Conservation (phyloP, 2,888 invertebrate genomes). For the Heliconius ethilla region DNA sequence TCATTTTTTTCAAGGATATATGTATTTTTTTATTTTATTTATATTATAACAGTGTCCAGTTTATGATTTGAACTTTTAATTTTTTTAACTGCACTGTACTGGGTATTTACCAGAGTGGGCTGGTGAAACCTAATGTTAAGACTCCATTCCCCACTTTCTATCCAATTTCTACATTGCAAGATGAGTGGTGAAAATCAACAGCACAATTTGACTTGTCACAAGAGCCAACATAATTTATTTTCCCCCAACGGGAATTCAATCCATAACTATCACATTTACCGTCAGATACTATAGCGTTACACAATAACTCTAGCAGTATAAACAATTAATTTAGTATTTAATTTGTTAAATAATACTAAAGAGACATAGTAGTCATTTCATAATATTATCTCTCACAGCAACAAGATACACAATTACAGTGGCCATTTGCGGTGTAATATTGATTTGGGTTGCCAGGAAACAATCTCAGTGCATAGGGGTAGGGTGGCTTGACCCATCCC, state of each 20-base stretch:
- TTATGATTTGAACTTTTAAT: not conserved
- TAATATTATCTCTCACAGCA: not conserved
- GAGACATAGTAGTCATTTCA: not conserved
- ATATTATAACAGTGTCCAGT: not conserved
- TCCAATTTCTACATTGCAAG: too few relatives aligned
- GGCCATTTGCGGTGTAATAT: not conserved
- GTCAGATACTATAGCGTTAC: not conserved
- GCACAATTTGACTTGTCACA: not conserved
- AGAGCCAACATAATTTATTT: not conserved
- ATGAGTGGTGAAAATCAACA: not conserved
- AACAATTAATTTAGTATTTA: not conserved
- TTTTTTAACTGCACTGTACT: too few relatives aligned
- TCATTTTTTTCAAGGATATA: too few relatives aligned
- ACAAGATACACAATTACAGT: not conserved
- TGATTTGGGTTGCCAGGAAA: constrained; percentile 6
- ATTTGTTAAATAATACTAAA: not conserved
- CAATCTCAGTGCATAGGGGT: not conserved
- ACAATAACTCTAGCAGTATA: not conserved
- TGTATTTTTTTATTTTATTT: not conserved
- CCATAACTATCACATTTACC: not conserved
- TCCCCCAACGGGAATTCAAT: not conserved
- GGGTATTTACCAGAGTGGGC: not conserved
- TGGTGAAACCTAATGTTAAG: too few relatives aligned
- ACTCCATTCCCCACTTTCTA: too few relatives aligned
- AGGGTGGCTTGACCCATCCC: not conserved